These are phyloP conservation scores for Diachasma alloeum DNA, from an alignment of 1,140 invertebrate species.

Conservation along the genomic window DNA sequence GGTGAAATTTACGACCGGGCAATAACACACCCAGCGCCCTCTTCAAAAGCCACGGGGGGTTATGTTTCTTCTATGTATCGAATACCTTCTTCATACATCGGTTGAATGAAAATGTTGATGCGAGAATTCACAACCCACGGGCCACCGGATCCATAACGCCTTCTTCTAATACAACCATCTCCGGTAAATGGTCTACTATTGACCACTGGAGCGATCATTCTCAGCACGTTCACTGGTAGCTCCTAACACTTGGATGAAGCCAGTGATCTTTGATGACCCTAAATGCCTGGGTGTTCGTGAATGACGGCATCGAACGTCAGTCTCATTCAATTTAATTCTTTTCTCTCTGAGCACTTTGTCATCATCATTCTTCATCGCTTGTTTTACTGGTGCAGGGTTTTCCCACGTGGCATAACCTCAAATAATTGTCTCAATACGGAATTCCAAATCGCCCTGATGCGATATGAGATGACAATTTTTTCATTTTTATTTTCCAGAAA, in stretches of 20 bases:
- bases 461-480: too few species aligned
- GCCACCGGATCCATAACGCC: not conserved
- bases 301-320: not conserved
- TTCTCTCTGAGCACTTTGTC: not conserved
- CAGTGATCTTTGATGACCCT: not conserved
- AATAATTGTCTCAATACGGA: too few species aligned
- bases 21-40: slow-evolving; percentile 37
- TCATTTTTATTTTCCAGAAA: not conserved
- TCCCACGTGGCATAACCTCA: too few species aligned
- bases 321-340: not conserved
- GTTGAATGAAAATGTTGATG: not conserved
- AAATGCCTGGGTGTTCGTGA: not conserved
- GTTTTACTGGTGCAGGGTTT: too few species aligned
- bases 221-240: not conserved
- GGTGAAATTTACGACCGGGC: slow-evolving; percentile 62
- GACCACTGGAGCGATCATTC: not conserved
- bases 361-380: not conserved
- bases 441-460: too few species aligned
- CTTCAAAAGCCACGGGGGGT: not conserved
- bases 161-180: not conserved
- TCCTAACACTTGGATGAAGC: not conserved
- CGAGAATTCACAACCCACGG: not conserved
- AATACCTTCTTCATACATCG: not conserved
- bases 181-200: not conserved
- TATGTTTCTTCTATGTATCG: not conserved